Base-by-base conservation (phyloP, 2,888 invertebrate genomes). In the Aphodius granarius region DNA sequence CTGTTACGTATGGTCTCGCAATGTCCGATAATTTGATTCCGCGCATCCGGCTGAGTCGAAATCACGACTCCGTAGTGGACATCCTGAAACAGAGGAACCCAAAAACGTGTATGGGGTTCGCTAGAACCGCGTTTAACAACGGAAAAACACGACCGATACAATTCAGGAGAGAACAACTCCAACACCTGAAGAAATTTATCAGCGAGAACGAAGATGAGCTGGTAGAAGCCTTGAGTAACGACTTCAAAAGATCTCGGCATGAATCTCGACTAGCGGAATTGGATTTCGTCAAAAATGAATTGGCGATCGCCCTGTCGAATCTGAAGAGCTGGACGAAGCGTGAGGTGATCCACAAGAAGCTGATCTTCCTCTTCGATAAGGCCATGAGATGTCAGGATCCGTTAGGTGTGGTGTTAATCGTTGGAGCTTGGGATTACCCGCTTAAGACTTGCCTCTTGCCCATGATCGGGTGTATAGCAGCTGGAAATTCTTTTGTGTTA, bases 381-480 rank as follows among this genome's bases (percentile, higher is more conserved):
- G 64, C 77, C 63, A 63, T 73, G 64, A 74, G 80, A 20, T 91
- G 91, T 84, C 93, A 94, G 79, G 98, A 99, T 83, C 99, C 99
- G 0, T 96, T 92, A 85, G 99, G 99, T 21, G 95, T 98, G 18
- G 95, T 94, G 1, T 89, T 99, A 3, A 89, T 96, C 0, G 93
- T 96, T 78, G 96, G 97, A 0, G 95, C 98, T 0, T 99, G 99
- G 99, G 99, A 99, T 89, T 99, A 98, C 89, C 99, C 99, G 0
- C 85, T 98, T 23, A 94, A 96, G 82, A 88, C 98, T 75, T 88
- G 93, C 0, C 84, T 97, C 21, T 88, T 93, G 77, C 98, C 98
- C 0, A 86, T 96, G 81, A 89, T 93, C 2, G 95, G 97, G 0
- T 98, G 97, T 0, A 92, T 99, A 73, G 95, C 97, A 0, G 97